Evolutionary conservation across 1,140 invertebrate genomes (phyloP), one percentile per base, ranked within the genome.

Genomic region (Brachionus plicatilis): DNA sequence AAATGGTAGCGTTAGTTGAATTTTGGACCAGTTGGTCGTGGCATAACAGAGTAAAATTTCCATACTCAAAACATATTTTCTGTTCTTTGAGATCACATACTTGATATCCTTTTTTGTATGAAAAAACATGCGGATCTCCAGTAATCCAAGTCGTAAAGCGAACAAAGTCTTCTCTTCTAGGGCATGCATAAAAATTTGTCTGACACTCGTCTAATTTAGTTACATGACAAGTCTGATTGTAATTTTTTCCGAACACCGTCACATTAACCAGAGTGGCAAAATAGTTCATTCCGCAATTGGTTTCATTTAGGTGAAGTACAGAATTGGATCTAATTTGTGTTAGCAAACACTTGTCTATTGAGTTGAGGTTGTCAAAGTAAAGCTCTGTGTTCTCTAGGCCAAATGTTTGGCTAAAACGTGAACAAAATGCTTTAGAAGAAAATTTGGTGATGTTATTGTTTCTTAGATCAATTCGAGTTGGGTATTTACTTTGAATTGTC

Each of bases 351-450:
- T 3, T 76, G 12, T 47, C 20, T 2, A 76, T 76, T 11, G 43
- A 17, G 20, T 76, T 50, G 29, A 76, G 6, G n/a, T 47, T 24
- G 27, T 76, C 45, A 8, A 76, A 47, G 17, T 27, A 27, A 4
- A 76, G 27, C 14, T 29, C 11, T 45, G 47, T 20, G 24, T 27
- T 27, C 20, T 76, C 72, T 11, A 50, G 47, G 6, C 43, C 72
- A 50, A 76, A 76, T 76, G 72, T 47, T 47, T 27, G 47, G 27
- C 43, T 50, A 37, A 37, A 76, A 27, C 47, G 43, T 29, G 72
- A 76, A 27, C 72, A 76, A 50, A 76, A 76, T 50, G 20, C 33
- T 76, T 76, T 76, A 24, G 41, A 50, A 5, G 72, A 76, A 76
- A 50, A 76, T 50, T 9, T 50, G 12, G 17, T 50, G 1, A 76